Evolutionary conservation across 2,113 vertebrate genomes (phyloP).

Genomic region (Thamnaconus septentrionalis): DNA sequence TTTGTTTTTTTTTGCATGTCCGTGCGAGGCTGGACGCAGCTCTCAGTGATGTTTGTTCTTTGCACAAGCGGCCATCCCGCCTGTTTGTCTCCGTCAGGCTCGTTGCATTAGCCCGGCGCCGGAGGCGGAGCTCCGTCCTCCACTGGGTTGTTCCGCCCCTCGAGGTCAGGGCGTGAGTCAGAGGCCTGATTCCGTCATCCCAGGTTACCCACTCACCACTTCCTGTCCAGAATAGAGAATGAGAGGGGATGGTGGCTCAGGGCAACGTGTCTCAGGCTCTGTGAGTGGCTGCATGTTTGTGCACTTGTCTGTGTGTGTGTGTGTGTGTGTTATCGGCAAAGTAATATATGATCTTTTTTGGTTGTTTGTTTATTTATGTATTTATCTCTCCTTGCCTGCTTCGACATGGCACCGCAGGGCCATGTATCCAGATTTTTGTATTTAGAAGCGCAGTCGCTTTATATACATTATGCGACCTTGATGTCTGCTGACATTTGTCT

Average conservation of each 20-base stretch:
- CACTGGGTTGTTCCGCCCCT: slow-evolving; percentile 54
- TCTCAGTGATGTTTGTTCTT: slow-evolving; percentile 50
- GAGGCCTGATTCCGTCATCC: slow-evolving; percentile 73
- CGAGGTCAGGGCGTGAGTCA: slow-evolving; percentile 69
- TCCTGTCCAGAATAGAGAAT: slow-evolving; percentile 64
- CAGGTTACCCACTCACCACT: slow-evolving; percentile 66
- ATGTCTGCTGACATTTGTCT: slow-evolving; percentile 15
- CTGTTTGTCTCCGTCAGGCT: slow-evolving; percentile 61
- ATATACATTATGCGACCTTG: slow-evolving; percentile 7
- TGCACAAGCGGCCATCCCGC: slow-evolving; percentile 33
- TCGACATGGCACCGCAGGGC: slow-evolving; percentile 30
- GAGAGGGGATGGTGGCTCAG: slow-evolving; percentile 56
- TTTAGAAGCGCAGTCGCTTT: slow-evolving; percentile 14
- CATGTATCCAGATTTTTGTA: slow-evolving; percentile 30
- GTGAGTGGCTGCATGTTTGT: slow-evolving; percentile 13
- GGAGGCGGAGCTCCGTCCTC: slow-evolving; percentile 57
- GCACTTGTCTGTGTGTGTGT: slow-evolving; percentile 1
- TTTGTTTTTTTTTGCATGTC: too few species aligned
- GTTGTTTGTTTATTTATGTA: background rate
- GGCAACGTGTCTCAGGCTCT: slow-evolving; percentile 43
- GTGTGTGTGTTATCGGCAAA: background rate
- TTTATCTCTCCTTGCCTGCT: slow-evolving; percentile 13
- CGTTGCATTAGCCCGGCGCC: slow-evolving; percentile 50
- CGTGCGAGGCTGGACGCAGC: slow-evolving; percentile 8
- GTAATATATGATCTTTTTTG: slow-evolving; percentile 21